These are phyloP conservation scores for Neodontobutis hainanensis DNA, from an alignment of 2,113 vertebrate species.

Conservation along the genomic window DNA sequence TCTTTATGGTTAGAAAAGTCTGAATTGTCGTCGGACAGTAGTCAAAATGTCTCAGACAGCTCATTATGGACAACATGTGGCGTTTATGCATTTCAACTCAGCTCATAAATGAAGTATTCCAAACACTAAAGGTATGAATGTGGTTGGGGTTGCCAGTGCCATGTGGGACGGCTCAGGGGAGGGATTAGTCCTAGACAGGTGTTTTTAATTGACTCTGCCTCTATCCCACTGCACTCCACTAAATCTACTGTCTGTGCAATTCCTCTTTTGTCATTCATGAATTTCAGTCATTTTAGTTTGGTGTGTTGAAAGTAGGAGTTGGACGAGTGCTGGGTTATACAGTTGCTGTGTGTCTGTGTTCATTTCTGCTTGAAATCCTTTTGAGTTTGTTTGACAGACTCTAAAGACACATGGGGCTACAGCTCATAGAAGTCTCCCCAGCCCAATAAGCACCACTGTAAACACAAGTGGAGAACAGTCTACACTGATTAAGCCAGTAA, in stretches of 20 bases:
- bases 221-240: constrained; percentile 16
- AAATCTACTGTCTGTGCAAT: constrained; percentile 13
- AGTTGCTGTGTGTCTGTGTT: constrained; percentile 32
- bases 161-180: constrained; percentile 13
- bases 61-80: constrained; percentile 15
- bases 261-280: background rate
- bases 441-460: constrained; percentile 25
- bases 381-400: constrained; percentile 45
- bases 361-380: constrained; percentile 33
- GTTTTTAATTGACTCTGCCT: constrained; percentile 55
- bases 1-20: too few relatives aligned
- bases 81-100: background rate
- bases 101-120: constrained; percentile 12
- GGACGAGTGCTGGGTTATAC: constrained; percentile 4
- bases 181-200: constrained; percentile 54
- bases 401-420: constrained; percentile 21
- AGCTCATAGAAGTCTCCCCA: background rate
- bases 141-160: background rate
- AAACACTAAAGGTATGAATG: background rate
- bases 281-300: background rate
- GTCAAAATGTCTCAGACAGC: background rate
- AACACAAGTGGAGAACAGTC: constrained; percentile 35
- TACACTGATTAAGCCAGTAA: constrained; percentile 6
- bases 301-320: constrained; percentile 3
- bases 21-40: too few relatives aligned